Percentiles rank a stretch among this genome's conserved stretches.
Evolutionary conservation across 2,113 vertebrate species (phyloP).

Genomic region (Felis chaus): DNA sequence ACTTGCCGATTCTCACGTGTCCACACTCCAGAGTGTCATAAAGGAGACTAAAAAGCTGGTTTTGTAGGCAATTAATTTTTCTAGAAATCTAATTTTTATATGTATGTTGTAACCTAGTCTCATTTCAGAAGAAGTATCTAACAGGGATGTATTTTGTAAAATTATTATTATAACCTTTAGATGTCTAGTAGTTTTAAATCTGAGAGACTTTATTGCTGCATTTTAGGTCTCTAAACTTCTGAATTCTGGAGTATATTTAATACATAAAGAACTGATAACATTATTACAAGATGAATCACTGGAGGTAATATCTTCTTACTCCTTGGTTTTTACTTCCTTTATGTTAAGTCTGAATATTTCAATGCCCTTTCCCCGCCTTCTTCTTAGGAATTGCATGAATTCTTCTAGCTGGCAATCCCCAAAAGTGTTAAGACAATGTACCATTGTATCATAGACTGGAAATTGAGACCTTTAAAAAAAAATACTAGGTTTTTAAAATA

Average conservation of each 20-base stretch:
- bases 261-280: constrained; percentile 93
- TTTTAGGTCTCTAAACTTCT: constrained; percentile 95
- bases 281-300: constrained; percentile 95
- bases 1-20: background rate
- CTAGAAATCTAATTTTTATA: background rate
- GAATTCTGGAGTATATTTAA: constrained; percentile 90
- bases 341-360: background rate
- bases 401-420: background rate
- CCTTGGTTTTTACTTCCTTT: constrained; percentile 62
- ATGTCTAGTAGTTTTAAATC: constrained; percentile 54
- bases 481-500: background rate
- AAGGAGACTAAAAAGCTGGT: background rate
- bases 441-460: background rate
- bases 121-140: constrained; percentile 27
- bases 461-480: background rate
- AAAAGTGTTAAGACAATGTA: background rate
- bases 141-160: background rate
- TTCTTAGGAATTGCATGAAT: background rate
- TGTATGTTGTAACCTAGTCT: background rate
- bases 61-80: background rate
- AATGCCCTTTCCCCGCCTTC: background rate
- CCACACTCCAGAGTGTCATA: background rate
- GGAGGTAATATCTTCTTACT: constrained; percentile 89
- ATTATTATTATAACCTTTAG: background rate
- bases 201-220: constrained; percentile 69